phyloP scores from a whole-genome alignment of 2,888 invertebrate genomes.

The Sympetrum striolatum region DNA sequence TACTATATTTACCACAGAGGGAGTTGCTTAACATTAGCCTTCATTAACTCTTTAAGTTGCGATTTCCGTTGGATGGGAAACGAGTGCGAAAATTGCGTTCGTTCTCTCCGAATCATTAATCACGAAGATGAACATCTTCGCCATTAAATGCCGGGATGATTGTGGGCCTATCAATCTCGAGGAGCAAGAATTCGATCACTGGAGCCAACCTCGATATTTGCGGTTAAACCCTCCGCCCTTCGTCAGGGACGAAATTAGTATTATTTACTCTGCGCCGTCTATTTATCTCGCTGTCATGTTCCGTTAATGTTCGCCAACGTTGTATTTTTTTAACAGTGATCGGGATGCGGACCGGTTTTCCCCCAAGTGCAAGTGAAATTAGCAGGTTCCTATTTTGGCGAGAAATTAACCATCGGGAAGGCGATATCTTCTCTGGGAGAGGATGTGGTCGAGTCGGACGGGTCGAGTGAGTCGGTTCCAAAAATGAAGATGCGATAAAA shows the following conservation, averaged over 20 bases:
- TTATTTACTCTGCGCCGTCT: background rate
- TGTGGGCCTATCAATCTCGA: too few relatives aligned
- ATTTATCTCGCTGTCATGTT: background rate
- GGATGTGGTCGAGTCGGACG: background rate
- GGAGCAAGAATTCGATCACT: too few relatives aligned
- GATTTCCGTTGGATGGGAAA: too few relatives aligned
- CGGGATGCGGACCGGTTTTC: background rate
- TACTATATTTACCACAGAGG: too few relatives aligned
- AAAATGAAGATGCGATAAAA: background rate
- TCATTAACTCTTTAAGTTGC: too few relatives aligned
- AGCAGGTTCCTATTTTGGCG: background rate
- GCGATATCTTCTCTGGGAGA: background rate
- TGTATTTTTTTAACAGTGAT: background rate
- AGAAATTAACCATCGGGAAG: background rate
- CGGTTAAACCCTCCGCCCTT: background rate
- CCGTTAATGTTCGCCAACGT: background rate
- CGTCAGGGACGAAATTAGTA: background rate
- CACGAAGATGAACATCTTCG: too few relatives aligned
- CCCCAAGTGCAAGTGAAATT: background rate
- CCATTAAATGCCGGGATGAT: too few relatives aligned
- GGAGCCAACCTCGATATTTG: too few relatives aligned
- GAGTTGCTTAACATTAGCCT: too few relatives aligned
- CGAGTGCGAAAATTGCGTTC: too few relatives aligned
- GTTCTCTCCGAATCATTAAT: too few relatives aligned
- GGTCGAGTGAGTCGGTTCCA: background rate